Evolutionary conservation across 2,888 invertebrate species (phyloP), one percentile per base, ranked within the genome.

Genomic region (Branchipolynoe longqiensis): DNA sequence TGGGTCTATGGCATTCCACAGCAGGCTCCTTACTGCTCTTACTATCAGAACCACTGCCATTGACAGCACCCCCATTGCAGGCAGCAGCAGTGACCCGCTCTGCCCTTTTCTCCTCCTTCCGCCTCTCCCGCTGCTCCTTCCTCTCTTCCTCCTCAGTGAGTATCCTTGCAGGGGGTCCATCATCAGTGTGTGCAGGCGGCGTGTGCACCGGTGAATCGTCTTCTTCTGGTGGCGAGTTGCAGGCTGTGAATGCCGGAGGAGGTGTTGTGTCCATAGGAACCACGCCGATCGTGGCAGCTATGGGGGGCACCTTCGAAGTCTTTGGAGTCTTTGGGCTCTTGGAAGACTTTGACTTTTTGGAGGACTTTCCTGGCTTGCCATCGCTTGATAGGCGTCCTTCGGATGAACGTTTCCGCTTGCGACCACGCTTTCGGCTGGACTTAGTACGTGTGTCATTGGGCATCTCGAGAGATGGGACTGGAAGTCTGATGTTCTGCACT

Each of bases 351-450:
- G 2, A 31, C 58, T n/a, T 33, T 18, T 82, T 58, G 31, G 54
- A 28, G 1, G 3, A 18, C 58, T 82, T 58, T 14, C 28, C n/a
- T 33, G 14, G 3, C 83, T 62, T 62, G 3, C 56, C 82, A n/a
- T 56, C 33, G 36, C 22, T 8, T 18, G 25, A n/a, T 36, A 38
- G 36, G 41, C 78, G 25, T 14, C 18, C 41, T 28, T 82, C 82
- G 1, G 84, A 48, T 1, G 48, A 48, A 33, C 69, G 84, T 38
- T 83, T 83, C 62, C 83, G 58, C 56, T 84, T 84, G 28, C 84
- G 40, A 3, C 73, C 73, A 2, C 84, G 40, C 36, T 58, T 58
- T 36, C 22, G 12, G 12, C 56, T 36, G 1, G 54, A 38, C 58
- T 58, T 58, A 0, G 48, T 69, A 8, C 69, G 33, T 22, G 33